Percentiles rank a stretch among this genome's conserved stretches.
These are phyloP conservation scores for Gymnothorax javanicus DNA, from an alignment of 2,797 vertebrate genomes.

Conservation along the genomic window DNA sequence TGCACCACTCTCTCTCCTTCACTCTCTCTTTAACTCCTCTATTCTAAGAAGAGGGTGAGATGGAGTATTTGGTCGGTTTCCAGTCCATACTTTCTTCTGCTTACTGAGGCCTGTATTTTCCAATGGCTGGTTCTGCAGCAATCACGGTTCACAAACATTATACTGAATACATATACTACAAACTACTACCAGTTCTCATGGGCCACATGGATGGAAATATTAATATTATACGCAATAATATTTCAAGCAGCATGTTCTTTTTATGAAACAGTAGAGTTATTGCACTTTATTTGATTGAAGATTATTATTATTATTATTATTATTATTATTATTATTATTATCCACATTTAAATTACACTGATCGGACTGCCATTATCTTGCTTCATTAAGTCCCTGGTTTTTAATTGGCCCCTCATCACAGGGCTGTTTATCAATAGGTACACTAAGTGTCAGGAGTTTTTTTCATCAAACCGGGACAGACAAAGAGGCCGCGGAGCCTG, in stretches of 20 bases:
- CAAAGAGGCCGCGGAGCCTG: conserved; percentile 84
- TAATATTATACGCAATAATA: background rate
- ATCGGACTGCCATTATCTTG: background rate
- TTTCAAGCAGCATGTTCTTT: background rate
- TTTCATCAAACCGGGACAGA: conserved; percentile 95
- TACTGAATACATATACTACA: background rate
- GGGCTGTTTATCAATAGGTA: conserved; percentile 98
- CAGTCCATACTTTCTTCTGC: conserved; percentile 38
- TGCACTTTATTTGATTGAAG: background rate
- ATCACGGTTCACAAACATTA: background rate
- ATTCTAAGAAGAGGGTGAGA: conserved; percentile 41
- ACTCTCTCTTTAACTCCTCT: conserved; percentile 8
- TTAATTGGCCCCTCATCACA: conserved; percentile 83
- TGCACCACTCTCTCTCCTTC: conserved; percentile 4
- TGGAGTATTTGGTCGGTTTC: conserved; percentile 44
- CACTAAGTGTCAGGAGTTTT: conserved; percentile 96
- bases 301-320: background rate
- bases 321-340: background rate
- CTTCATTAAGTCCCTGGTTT: conserved; percentile 82
- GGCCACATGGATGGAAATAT: background rate
- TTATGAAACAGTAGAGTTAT: background rate
- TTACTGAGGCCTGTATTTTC: conserved; percentile 15
- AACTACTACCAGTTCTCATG: background rate
- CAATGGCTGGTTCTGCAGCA: conserved; percentile 20
- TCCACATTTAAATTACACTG: background rate